Conservation (phyloP, 35 echinoderm and acorn worm species). For the Heliocidaris erythrogramma region DNA sequence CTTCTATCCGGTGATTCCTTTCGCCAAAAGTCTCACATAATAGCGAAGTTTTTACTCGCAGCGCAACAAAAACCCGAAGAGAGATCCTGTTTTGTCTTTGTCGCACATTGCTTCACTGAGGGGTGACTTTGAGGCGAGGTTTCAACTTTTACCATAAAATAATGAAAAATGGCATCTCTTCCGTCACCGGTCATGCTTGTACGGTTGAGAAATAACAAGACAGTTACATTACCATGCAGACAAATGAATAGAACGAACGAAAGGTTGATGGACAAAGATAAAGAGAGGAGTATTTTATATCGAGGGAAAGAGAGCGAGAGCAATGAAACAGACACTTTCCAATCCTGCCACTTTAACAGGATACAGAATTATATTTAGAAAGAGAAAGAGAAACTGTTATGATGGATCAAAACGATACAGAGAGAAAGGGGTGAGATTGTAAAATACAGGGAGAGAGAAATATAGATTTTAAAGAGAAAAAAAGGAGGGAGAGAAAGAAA, state of each 20-base stretch:
- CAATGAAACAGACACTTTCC: background rate
- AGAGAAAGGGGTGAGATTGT: no score
- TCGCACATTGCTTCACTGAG: background rate
- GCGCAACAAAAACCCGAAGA: background rate
- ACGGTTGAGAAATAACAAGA: background rate
- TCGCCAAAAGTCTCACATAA: conserved; percentile 10
- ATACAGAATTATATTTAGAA: no score
- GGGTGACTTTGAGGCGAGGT: background rate
- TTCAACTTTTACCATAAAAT: background rate
- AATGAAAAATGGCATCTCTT: background rate
- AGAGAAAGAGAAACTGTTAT: background rate
- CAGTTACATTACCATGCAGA: background rate
- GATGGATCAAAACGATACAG: no score
- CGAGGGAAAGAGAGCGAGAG: background rate
- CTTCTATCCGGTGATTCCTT: background rate
- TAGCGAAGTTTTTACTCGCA: background rate
- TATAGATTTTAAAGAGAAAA: background rate
- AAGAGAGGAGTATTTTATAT: background rate
- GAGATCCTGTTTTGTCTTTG: background rate
- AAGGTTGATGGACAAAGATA: background rate
- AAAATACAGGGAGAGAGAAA: no score
- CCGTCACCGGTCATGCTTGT: background rate
- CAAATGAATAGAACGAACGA: background rate
- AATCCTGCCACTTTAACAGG: no score
- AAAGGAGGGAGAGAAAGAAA: background rate